Percentiles rank a stretch among this genome's conserved stretches.
Evolutionary conservation across 2,113 vertebrate species (phyloP).

Genomic region (Pterocles gutturalis): DNA sequence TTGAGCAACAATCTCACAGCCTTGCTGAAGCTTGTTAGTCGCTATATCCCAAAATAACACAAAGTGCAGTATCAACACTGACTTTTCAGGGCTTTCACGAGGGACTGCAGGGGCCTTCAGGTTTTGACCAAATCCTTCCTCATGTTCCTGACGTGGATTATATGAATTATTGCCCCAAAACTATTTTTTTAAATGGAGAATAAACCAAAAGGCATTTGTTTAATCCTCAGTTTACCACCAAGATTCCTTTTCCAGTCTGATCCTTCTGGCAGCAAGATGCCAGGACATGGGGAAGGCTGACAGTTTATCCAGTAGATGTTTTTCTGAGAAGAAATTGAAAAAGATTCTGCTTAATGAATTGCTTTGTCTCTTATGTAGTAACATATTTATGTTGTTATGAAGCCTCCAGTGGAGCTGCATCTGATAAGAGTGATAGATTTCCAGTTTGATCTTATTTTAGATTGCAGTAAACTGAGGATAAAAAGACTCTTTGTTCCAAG

Average conservation of each 20-base stretch:
- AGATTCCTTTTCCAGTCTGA: neutral
- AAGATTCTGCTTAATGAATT: slow-evolving; percentile 11
- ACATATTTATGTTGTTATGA: slow-evolving; percentile 6
- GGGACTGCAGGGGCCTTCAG: neutral
- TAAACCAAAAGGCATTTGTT: neutral
- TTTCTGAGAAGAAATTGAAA: neutral
- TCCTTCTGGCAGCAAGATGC: neutral
- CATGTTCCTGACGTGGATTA: neutral
- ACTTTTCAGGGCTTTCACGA: neutral
- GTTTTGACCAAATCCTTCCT: neutral
- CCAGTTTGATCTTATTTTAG: slow-evolving; percentile 47
- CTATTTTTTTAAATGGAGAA: neutral
- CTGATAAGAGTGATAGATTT: slow-evolving; percentile 31
- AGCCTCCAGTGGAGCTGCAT: neutral
- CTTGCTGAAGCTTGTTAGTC: neutral
- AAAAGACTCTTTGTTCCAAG: slow-evolving; percentile 45
- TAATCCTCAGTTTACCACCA: neutral
- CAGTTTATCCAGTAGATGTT: neutral
- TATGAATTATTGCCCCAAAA: neutral
- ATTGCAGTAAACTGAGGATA: neutral
- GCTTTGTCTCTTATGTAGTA: neutral
- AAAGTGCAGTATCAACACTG: neutral
- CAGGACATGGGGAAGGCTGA: neutral
- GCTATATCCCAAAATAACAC: neutral
- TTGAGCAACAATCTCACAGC: neutral